phyloP scores from a whole-genome alignment of 2,888 invertebrate species.

The Junonia oenone region DNA sequence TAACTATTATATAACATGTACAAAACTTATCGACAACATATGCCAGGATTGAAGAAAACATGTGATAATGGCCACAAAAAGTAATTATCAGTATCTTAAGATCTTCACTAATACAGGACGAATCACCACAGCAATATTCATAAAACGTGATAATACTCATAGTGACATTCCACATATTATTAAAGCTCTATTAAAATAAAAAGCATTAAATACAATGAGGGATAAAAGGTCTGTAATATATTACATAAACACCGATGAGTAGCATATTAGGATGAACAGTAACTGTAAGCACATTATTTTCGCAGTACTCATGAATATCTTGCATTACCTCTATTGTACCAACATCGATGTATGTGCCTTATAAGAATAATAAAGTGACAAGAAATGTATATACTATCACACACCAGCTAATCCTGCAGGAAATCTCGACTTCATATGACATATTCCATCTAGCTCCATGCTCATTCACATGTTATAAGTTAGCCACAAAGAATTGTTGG shows the following conservation, averaged over 20 bases:
- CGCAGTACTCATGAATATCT: constrained; percentile 19
- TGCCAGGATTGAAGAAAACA: constrained; percentile 7
- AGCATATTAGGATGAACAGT: constrained; percentile 17
- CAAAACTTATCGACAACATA: constrained; percentile 13
- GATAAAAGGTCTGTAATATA: constrained; percentile 16
- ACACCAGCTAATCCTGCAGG: constrained; percentile 25
- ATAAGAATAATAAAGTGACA: constrained; percentile 24
- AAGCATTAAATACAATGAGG: constrained; percentile 20
- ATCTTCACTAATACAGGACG: constrained; percentile 15
- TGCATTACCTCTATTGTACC: constrained; percentile 22
- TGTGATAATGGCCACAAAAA: constrained; percentile 8
- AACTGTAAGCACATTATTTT: constrained; percentile 20
- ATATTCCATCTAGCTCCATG: constrained; percentile 29
- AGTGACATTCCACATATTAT: constrained; percentile 25
- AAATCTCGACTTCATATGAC: constrained; percentile 15
- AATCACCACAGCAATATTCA: constrained; percentile 24
- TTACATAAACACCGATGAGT: constrained; percentile 23
- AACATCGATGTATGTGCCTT: constrained; percentile 22
- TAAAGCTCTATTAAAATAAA: constrained; percentile 23
- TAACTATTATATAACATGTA: constrained; percentile 7
- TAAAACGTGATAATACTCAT: constrained; percentile 11
- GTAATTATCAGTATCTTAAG: constrained; percentile 1
- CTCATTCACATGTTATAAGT: constrained; percentile 26
- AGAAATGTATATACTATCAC: constrained; percentile 19
- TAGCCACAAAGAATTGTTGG: constrained; percentile 26